These are phyloP conservation scores for Pachypanchax playfairii DNA, from an alignment of 2,113 vertebrate species.

Conservation along the genomic window DNA sequence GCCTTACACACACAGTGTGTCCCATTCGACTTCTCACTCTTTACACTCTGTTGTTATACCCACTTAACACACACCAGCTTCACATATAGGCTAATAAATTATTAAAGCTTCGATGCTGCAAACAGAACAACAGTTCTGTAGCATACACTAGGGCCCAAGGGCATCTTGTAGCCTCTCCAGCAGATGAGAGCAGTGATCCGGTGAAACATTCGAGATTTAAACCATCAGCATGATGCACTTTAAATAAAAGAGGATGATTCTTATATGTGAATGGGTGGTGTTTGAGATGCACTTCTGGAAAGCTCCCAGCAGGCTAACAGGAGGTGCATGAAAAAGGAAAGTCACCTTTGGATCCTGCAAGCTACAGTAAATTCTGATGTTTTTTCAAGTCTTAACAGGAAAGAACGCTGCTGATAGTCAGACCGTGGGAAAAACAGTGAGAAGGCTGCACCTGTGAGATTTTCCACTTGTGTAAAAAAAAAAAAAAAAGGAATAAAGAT, in stretches of 20 bases:
- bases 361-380: neutral
- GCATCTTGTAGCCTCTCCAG: conserved; percentile 10
- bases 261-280: neutral
- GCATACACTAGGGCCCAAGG: conserved; percentile 7
- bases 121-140: conserved; percentile 24
- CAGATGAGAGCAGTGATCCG: neutral
- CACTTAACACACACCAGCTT: conserved; percentile 11
- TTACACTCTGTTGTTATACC: neutral
- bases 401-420: conserved; percentile 33
- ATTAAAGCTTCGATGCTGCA: conserved; percentile 47
- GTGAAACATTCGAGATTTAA: neutral
- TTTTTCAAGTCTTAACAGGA: conserved; percentile 38
- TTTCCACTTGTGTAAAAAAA: conserved; percentile 33
- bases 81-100: conserved; percentile 27
- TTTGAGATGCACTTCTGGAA: conserved; percentile 12
- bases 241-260: neutral
- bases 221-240: neutral
- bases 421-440: conserved; percentile 44
- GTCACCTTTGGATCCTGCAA: conserved; percentile 22
- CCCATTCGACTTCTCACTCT: conserved; percentile 16
- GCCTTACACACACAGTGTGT: neutral
- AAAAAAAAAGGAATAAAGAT: neutral
- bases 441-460: conserved; percentile 36
- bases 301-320: neutral
- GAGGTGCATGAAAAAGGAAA: neutral